Evolutionary conservation across 2,797 vertebrate species (phyloP).

Genomic region (Sebastes nivosus): DNA sequence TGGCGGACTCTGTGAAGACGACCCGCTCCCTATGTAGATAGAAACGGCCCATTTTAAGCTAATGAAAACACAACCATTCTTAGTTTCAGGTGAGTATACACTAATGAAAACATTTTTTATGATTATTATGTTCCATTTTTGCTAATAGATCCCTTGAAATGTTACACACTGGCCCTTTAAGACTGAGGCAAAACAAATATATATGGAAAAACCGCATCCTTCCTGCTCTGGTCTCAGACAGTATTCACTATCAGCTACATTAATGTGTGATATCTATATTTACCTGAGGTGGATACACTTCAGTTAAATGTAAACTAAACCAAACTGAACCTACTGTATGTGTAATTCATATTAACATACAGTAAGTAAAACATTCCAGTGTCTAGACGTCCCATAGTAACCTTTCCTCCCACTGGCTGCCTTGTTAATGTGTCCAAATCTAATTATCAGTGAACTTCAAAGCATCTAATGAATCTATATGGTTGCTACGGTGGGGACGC

Average conservation of each 20-base stretch:
- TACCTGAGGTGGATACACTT: background rate
- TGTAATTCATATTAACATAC: background rate
- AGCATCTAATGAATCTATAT: conserved; percentile 39
- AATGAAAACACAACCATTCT: too few species aligned
- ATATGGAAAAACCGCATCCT: background rate
- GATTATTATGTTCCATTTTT: too few species aligned
- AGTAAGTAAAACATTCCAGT: background rate
- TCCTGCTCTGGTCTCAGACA: background rate
- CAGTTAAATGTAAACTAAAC: conserved; percentile 9
- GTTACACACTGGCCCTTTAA: too few species aligned
- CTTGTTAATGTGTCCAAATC: conserved; percentile 34
- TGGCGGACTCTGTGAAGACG: too few species aligned
- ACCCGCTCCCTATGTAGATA: too few species aligned
- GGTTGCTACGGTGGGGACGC: conserved; percentile 5
- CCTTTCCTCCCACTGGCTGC: conserved; percentile 12
- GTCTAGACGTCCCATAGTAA: background rate
- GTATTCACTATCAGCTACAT: background rate
- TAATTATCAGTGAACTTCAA: conserved; percentile 47
- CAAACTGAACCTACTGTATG: background rate
- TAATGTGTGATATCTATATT: background rate
- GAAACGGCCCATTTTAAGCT: too few species aligned
- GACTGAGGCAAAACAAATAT: background rate
- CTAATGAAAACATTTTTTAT: too few species aligned
- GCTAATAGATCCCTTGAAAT: too few species aligned
- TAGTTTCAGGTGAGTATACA: too few species aligned